These are phyloP conservation scores for Sphenopsis melanotis DNA, from an alignment of 2,797 vertebrate species.

Conservation along the genomic window DNA sequence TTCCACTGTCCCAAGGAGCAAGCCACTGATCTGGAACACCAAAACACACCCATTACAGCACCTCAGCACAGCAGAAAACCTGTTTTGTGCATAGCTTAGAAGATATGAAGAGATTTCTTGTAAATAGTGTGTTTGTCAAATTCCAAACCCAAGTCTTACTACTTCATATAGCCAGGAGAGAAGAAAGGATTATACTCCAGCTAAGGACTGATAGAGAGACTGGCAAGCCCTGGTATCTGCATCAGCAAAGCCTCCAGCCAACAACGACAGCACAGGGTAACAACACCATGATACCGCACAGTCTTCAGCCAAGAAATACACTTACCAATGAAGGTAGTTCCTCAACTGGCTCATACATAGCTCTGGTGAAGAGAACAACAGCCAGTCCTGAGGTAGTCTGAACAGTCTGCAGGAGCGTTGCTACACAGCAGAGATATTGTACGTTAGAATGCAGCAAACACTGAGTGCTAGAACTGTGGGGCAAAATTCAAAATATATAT, in stretches of 20 bases:
- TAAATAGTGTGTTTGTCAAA: background rate
- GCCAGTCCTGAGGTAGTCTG: conserved; percentile 92
- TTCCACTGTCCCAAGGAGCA: conserved; percentile 73
- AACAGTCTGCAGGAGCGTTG: conserved; percentile 86
- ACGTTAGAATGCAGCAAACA: background rate
- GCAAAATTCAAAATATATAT: background rate
- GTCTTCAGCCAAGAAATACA: background rate
- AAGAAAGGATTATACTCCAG: background rate
- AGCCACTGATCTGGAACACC: conserved; percentile 77
- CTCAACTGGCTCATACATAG: conserved; percentile 80
- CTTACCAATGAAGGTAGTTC: conserved; percentile 84
- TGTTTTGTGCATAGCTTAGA: background rate
- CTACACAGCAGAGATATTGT: conserved; percentile 59
- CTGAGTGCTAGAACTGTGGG: background rate
- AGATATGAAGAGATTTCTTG: background rate
- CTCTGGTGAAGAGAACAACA: conserved; percentile 81
- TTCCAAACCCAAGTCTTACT: background rate
- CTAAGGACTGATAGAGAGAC: background rate
- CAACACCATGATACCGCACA: background rate
- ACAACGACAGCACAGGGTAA: background rate
- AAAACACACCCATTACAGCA: background rate
- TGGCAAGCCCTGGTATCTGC: background rate
- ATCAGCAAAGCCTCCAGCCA: background rate
- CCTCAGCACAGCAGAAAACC: background rate
- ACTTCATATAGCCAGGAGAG: background rate